Evolutionary conservation across 2,888 invertebrate genomes (phyloP).

Genomic region (Drosophila parthenogenetica): DNA sequence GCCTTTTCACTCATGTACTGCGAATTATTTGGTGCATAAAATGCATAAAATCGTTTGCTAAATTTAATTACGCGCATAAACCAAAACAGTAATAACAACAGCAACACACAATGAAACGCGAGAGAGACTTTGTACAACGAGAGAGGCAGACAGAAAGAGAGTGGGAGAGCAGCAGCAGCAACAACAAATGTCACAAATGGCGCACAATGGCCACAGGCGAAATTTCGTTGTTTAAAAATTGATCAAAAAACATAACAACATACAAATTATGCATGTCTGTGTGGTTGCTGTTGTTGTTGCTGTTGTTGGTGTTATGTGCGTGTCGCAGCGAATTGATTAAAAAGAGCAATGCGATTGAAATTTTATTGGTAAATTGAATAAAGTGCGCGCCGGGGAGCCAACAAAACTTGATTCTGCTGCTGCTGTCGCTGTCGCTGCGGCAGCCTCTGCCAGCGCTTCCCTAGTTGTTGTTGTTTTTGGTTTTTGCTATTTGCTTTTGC

Average conservation of each 20-base stretch:
- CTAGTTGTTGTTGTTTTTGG: slow-evolving; percentile 1
- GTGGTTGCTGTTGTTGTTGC: slow-evolving; percentile 11
- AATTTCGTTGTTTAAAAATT: slow-evolving; percentile 71
- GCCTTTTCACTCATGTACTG: neutral
- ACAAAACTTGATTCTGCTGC: slow-evolving; percentile 54
- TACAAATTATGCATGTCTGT: slow-evolving; percentile 68
- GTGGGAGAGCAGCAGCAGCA: slow-evolving; percentile 1
- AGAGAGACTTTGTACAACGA: neutral
- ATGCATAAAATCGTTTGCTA: slow-evolving; percentile 53
- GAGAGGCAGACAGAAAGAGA: too few relatives aligned
- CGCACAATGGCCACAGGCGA: slow-evolving; percentile 19
- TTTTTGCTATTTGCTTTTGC: slow-evolving; percentile 4
- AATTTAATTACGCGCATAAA: slow-evolving; percentile 70
- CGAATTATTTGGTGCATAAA: slow-evolving; percentile 4
- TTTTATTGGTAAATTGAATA: slow-evolving; percentile 84
- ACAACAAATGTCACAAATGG: slow-evolving; percentile 42
- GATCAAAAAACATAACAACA: slow-evolving; percentile 75
- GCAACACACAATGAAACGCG: slow-evolving; percentile 12
- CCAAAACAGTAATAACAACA: slow-evolving; percentile 21
- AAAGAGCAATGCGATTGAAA: slow-evolving; percentile 83
- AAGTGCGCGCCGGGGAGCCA: slow-evolving; percentile 64
- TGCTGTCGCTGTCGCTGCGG: neutral
- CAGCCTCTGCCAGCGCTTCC: slow-evolving; percentile 16
- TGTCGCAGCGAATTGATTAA: slow-evolving; percentile 82
- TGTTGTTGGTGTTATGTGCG: slow-evolving; percentile 34